A percentile compares a stretch with the other conserved stretches of the same genome.
Evolutionary conservation across 1,140 invertebrate species (phyloP).

Genomic region (Pararge aegeria): DNA sequence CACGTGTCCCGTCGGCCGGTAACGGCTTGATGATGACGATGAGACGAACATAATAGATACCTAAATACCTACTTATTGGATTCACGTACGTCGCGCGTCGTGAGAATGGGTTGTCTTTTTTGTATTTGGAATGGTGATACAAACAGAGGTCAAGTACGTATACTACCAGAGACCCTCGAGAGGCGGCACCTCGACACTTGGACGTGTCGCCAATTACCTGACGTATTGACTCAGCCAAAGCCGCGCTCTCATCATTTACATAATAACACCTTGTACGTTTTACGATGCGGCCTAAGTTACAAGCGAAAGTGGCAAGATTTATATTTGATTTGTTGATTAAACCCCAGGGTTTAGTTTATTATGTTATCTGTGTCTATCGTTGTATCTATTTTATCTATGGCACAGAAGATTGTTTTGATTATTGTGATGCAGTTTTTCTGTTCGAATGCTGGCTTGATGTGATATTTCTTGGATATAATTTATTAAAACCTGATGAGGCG

Average conservation of each 20-base stretch:
- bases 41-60: background rate
- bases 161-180: background rate
- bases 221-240: slow-evolving; percentile 73
- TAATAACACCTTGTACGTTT: slow-evolving; percentile 70
- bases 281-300: slow-evolving; percentile 25
- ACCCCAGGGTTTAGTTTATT: no score
- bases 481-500: no score
- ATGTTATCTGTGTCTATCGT: no score
- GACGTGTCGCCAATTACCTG: slow-evolving; percentile 71
- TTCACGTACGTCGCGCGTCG: background rate
- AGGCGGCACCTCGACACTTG: slow-evolving; percentile 14
- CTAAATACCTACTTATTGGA: background rate
- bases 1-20: no score
- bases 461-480: no score
- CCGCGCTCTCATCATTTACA: slow-evolving; percentile 74
- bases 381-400: no score
- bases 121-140: slow-evolving; percentile 28
- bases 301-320: slow-evolving; percentile 20
- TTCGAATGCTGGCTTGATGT: no score
- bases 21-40: background rate
- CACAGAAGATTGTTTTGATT: no score
- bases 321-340: no score
- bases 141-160: slow-evolving; percentile 44
- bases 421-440: no score
- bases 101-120: slow-evolving; percentile 14